Evolutionary conservation across 2,113 vertebrate species (phyloP).

Genomic region (Corvus cornix): DNA sequence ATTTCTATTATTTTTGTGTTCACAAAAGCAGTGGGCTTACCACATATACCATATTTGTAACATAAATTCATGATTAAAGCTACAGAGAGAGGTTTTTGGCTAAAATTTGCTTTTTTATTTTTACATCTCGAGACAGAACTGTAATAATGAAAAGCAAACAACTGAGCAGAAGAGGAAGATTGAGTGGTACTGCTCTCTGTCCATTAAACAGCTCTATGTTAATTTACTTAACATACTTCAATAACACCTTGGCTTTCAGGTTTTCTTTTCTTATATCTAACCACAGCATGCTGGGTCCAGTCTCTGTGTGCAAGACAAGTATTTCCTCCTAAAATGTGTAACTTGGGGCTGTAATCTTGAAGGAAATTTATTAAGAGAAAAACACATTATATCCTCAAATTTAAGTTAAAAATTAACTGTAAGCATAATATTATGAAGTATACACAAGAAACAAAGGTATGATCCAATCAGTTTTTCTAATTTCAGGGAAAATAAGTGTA

Average conservation of each 20-base stretch:
- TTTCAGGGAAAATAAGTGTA: not conserved
- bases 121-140: not conserved
- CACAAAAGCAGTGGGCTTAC: not conserved
- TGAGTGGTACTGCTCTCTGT: not conserved
- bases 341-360: not conserved
- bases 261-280: not conserved
- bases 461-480: not conserved
- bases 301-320: not conserved
- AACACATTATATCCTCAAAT: not conserved
- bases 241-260: not conserved
- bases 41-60: fast-evolving
- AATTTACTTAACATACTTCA: not conserved
- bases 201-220: not conserved
- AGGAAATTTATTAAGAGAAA: not conserved
- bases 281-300: not conserved
- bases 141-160: not conserved
- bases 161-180: not conserved
- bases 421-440: not conserved
- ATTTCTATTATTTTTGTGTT: not conserved
- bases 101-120: not conserved
- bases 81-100: not conserved
- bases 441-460: not conserved
- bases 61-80: not conserved
- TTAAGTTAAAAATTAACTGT: not conserved
- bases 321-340: not conserved